Evolutionary conservation across 2,113 vertebrate genomes (phyloP), one percentile per base, ranked within the genome.

Genomic region (Leucopternis melanops): DNA sequence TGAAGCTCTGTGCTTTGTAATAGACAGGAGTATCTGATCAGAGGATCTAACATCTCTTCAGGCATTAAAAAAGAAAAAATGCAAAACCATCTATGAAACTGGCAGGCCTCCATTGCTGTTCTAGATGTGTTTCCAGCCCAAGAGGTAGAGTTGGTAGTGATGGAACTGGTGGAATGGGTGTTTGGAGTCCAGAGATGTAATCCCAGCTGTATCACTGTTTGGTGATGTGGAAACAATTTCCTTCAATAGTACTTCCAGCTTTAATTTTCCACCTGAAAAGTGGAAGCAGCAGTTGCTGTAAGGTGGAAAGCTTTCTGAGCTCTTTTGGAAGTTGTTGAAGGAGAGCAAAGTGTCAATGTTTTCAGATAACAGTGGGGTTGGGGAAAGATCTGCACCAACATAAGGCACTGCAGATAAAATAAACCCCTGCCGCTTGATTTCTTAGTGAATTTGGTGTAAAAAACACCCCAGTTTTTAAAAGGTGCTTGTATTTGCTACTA

Each of bases 221-320:
- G 61, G 63, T 96, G 85, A 44, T 83, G 40, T 57, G 88, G 81
- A 79, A 95, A 69, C 44, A 50, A 23, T 91, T 95, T 49, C 65
- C 65, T 91, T 87, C 78, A 40, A 0, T 69, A 59, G 44, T 66
- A 54, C 66, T 89, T 85, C 78, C 88, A 90, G 58, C 70, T 93
- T 91, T 65, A 89, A 71, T 90, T 95, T 96, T 77, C 71, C 74
- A 83, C 63, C 54, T 90, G 72, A 78, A 72, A 92, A 92, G 65
- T 86, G 47, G 57, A 62, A 62, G 67, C 45, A 49, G 88, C 4
- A 4, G 45, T 80, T 86, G 79, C 83, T 6, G 1, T 69, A 40
- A 59, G 61, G 32, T 61, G 47, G 69, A 84, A 92, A 75, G 27
- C 61, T 72, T 72, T 44, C 78, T 62, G 70, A 65, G 70, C 54